A percentile compares a stretch with the other conserved stretches of the same genome.
These are phyloP conservation scores for Brachylomia viminalis DNA, from an alignment of 2,888 invertebrate species.

Conservation along the genomic window DNA sequence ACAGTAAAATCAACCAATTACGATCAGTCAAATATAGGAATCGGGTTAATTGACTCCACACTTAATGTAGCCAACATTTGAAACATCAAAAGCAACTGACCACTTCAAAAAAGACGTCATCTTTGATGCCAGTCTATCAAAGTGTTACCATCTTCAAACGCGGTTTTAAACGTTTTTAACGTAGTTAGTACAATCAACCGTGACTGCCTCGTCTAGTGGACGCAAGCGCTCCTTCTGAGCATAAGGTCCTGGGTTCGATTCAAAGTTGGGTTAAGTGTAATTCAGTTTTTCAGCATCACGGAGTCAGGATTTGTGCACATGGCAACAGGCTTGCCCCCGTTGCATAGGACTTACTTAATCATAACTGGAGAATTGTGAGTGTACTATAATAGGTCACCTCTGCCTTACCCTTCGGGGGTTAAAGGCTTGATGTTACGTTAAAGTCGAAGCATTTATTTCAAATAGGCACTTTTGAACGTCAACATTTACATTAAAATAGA, in stretches of 20 bases:
- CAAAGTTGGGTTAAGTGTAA: neutral
- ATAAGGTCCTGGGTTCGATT: neutral
- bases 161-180: conserved; percentile 15
- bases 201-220: neutral
- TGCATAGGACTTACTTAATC: too few relatives aligned
- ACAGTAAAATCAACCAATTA: conserved; percentile 18
- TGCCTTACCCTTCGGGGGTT: neutral
- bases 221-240: neutral
- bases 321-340: too few relatives aligned
- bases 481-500: too few relatives aligned
- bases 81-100: conserved; percentile 43
- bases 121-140: conserved; percentile 26
- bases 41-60: neutral
- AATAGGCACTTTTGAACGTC: too few relatives aligned
- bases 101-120: conserved; percentile 38
- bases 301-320: too few relatives aligned
- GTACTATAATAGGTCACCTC: neutral
- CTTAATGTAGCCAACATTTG: neutral
- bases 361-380: too few relatives aligned
- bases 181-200: neutral
- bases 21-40: neutral
- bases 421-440: neutral
- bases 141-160: conserved; percentile 39
- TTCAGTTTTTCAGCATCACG: neutral
- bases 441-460: too few relatives aligned